Conservation (phyloP, 1,140 invertebrate genomes). For the Cherax quadricarinatus region DNA sequence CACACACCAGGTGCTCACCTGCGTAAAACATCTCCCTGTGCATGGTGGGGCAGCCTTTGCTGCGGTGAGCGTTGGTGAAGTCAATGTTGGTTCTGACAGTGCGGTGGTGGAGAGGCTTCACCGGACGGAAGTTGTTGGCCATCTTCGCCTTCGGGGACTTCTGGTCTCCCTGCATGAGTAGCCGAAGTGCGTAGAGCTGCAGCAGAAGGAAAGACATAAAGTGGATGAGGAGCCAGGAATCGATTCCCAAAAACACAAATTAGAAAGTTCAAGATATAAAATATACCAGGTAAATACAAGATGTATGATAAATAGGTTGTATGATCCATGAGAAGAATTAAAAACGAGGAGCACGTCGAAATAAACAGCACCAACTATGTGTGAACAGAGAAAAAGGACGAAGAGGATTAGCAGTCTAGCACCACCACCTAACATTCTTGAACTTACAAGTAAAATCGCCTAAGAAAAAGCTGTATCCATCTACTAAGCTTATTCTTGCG, state of each 20-base stretch:
- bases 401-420: too few species aligned
- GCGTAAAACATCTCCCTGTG: conserved; percentile 91
- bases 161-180: conserved; percentile 91
- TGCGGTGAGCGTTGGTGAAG: conserved; percentile 85
- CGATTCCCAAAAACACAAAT: neutral
- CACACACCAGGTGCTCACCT: conserved; percentile 78
- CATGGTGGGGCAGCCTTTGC: conserved; percentile 91
- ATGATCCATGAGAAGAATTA: too few species aligned
- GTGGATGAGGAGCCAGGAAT: neutral
- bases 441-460: too few species aligned
- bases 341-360: too few species aligned
- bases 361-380: too few species aligned
- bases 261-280: neutral
- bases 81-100: conserved; percentile 97
- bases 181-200: conserved; percentile 87
- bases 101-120: conserved; percentile 92
- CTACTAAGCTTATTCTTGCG: too few species aligned
- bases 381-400: too few species aligned
- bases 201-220: conserved; percentile 18
- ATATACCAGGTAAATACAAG: too few species aligned
- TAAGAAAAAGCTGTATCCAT: too few species aligned
- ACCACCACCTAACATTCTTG: too few species aligned
- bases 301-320: too few species aligned
- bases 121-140: conserved; percentile 95
- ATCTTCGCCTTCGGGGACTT: conserved; percentile 91